These are phyloP conservation scores for Cryptoblepharus egeriae DNA, from an alignment of 2,797 vertebrate species.

Conservation along the genomic window DNA sequence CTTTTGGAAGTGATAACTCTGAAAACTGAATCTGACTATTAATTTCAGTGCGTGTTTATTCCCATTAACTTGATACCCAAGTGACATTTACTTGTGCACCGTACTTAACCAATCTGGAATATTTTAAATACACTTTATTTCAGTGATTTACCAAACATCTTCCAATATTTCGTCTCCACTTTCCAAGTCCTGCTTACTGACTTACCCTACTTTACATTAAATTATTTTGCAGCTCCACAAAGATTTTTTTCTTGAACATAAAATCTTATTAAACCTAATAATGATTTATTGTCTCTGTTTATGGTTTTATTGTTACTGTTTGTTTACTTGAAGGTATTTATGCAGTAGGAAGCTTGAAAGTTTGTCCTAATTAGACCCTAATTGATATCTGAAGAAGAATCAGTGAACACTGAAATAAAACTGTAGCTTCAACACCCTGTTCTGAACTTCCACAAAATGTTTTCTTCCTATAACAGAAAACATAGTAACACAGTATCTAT, in stretches of 20 bases:
- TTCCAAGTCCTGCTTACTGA: constrained; percentile 33
- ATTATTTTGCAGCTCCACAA: background rate
- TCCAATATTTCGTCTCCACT: background rate
- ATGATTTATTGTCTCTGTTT: constrained; percentile 16
- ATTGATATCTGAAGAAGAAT: background rate
- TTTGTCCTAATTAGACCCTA: background rate
- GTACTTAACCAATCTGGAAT: constrained; percentile 7
- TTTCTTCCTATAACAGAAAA: background rate
- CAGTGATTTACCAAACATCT: constrained; percentile 28
- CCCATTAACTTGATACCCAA: constrained; percentile 42
- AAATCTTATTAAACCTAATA: constrained; percentile 11
- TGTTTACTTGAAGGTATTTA: background rate
- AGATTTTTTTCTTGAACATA: background rate
- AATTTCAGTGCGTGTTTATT: constrained; percentile 50
- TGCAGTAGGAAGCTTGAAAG: background rate
- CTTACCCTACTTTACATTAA: constrained; percentile 15
- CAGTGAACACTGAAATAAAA: background rate
- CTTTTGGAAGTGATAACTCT: constrained; percentile 38
- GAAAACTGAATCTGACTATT: constrained; percentile 39
- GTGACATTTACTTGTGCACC: constrained; percentile 32
- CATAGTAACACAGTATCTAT: no score
- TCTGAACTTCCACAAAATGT: background rate
- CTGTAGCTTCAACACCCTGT: background rate
- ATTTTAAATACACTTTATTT: constrained; percentile 28
- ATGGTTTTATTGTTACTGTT: constrained; percentile 9